These are phyloP conservation scores for Sebastes trivittatus DNA, from an alignment of 2,797 vertebrate genomes.

Conservation along the genomic window DNA sequence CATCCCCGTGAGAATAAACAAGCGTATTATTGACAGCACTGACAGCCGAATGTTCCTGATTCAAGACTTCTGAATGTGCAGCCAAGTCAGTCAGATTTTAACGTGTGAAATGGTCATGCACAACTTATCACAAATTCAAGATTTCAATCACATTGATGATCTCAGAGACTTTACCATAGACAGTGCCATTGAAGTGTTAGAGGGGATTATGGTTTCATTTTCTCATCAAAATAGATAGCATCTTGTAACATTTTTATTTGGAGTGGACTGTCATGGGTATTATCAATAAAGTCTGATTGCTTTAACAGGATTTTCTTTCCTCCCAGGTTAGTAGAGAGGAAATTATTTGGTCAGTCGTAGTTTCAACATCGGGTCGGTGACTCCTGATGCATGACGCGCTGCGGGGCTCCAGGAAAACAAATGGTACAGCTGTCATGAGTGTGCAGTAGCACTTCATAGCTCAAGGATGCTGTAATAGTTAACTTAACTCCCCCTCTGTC, in stretches of 20 bases:
- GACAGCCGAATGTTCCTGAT: not conserved
- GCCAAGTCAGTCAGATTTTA: not conserved
- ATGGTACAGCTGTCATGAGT: not conserved
- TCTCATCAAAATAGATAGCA: not conserved
- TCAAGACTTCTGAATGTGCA: not conserved
- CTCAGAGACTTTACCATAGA: not conserved
- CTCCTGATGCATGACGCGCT: not conserved
- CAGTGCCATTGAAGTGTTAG: not conserved
- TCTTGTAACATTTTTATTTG: not conserved
- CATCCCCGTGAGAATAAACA: not conserved
- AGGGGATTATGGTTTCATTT: not conserved
- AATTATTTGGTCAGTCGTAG: not conserved
- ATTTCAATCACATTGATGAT: not conserved
- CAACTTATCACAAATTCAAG: not conserved
- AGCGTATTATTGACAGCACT: not conserved
- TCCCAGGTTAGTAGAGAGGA: not conserved
- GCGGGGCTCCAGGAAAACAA: not conserved
- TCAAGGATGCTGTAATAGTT: conserved; percentile 17
- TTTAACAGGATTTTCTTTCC: not conserved
- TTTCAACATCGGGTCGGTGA: not conserved
- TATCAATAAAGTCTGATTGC: not conserved
- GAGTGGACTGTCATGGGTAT: not conserved
- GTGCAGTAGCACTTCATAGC: conserved; percentile 2
- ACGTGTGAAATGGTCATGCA: not conserved
- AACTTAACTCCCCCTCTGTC: not conserved